Conservation (phyloP, 2,888 invertebrate genomes). For the Neria commutata region DNA sequence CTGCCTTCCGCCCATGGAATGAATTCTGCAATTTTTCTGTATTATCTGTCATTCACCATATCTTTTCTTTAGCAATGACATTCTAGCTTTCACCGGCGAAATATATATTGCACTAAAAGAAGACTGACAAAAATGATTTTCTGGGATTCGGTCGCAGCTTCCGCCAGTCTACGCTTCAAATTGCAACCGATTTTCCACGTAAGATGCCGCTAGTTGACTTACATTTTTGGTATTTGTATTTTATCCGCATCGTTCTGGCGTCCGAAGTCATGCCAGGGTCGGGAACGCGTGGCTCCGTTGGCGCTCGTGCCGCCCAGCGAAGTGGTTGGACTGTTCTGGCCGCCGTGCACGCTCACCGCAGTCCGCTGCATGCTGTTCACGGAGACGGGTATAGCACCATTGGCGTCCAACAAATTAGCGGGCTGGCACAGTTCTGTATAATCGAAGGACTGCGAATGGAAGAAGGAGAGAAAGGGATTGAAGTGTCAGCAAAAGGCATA, state of each 20-base stretch:
- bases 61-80: no score
- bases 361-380: constrained; percentile 65
- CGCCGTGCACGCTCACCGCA: constrained; percentile 63
- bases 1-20: no score
- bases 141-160: no score
- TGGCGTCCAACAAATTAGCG: constrained; percentile 64
- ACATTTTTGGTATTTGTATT: constrained; percentile 98
- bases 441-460: constrained; percentile 79
- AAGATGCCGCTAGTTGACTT: constrained; percentile 67
- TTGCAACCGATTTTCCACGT: no score
- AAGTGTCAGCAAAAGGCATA: no score
- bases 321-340: constrained; percentile 62
- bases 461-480: constrained; percentile 28
- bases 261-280: constrained; percentile 94
- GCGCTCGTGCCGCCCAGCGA: constrained; percentile 66
- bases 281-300: constrained; percentile 73
- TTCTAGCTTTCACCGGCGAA: no score
- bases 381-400: constrained; percentile 65
- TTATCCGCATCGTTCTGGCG: constrained; percentile 93
- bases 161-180: no score
- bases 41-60: no score
- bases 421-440: constrained; percentile 88
- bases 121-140: no score
- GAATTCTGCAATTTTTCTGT: no score
- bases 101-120: no score